These are phyloP conservation scores for Holothuria glaberrima DNA, from an alignment of 35 echinoderm and acorn worm genomes.

Conservation along the genomic window DNA sequence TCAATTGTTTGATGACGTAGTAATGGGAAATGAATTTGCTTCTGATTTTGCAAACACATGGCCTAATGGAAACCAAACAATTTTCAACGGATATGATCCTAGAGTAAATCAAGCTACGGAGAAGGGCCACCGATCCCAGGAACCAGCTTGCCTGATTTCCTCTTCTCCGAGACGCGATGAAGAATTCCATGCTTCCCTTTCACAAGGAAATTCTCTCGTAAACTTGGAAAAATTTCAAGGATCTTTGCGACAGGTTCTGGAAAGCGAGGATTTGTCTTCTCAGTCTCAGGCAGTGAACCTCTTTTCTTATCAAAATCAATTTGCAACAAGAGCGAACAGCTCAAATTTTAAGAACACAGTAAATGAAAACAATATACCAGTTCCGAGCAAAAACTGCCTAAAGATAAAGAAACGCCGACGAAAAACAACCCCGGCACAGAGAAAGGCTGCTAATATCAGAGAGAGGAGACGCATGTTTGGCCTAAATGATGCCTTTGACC, in stretches of 20 bases:
- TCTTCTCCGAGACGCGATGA: too few species aligned
- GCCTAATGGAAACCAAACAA: too few species aligned
- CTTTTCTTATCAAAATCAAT: background rate
- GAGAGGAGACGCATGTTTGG: conserved; percentile 88
- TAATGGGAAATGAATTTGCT: too few species aligned
- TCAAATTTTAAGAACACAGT: background rate
- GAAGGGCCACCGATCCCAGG: too few species aligned
- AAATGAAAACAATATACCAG: background rate
- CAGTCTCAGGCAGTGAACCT: background rate
- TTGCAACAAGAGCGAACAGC: background rate
- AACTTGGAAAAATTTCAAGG: background rate
- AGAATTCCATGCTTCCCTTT: too few species aligned
- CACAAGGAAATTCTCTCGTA: too few species aligned
- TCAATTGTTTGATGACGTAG: too few species aligned
- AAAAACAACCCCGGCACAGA: conserved; percentile 69
- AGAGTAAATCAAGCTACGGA: too few species aligned
- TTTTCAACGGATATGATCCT: too few species aligned
- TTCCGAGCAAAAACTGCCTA: background rate
- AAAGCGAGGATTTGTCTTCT: background rate
- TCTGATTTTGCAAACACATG: too few species aligned
- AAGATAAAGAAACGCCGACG: conserved; percentile 68
- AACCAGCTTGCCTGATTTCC: too few species aligned
- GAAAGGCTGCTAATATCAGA: conserved; percentile 90
- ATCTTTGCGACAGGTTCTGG: background rate
- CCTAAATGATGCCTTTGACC: conserved; percentile 92